Conservation (phyloP, 2,797 vertebrate species). For the Chelonia mydas region DNA sequence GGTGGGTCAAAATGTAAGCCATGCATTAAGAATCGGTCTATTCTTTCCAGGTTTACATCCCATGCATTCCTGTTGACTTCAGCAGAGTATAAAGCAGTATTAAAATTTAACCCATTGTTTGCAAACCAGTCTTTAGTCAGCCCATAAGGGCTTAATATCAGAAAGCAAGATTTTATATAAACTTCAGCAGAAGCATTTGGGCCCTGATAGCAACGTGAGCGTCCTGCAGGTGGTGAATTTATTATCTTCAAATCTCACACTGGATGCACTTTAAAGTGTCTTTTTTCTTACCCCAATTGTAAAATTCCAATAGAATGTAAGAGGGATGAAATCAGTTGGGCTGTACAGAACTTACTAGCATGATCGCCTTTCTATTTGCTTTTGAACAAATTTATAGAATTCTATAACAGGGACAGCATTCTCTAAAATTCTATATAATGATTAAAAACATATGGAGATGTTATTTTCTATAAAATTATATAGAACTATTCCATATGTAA, state of each 20-base stretch:
- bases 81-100: neutral
- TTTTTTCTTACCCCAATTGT: neutral
- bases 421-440: neutral
- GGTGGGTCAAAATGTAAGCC: neutral
- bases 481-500: neutral
- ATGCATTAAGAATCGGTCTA: neutral
- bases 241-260: neutral
- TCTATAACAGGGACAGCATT: neutral
- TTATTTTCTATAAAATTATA: neutral
- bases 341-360: neutral
- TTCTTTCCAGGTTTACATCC: neutral
- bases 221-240: neutral
- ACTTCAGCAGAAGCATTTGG: neutral
- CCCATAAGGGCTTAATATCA: neutral
- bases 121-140: neutral
- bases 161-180: neutral
- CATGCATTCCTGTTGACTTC: neutral
- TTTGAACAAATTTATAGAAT: neutral
- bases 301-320: neutral
- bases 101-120: neutral
- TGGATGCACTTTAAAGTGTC: neutral
- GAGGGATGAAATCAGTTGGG: neutral
- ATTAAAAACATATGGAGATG: neutral
- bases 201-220: neutral
- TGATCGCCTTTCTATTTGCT: neutral